Evolutionary conservation across 2,888 invertebrate genomes (phyloP), one percentile per base, ranked within the genome.

Genomic region (Rhingia campestris): DNA sequence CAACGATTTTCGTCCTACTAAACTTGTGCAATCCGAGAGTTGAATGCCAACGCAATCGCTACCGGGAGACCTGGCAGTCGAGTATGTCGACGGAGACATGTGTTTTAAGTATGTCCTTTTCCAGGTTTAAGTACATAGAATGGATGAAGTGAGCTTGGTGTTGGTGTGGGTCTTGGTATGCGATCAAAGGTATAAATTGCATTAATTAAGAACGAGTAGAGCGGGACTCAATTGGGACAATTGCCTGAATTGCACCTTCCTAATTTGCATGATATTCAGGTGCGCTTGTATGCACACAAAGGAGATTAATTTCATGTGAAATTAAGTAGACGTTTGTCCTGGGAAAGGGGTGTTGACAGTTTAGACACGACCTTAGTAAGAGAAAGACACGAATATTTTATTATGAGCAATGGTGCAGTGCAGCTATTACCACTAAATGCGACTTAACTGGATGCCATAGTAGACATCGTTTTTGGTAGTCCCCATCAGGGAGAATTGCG

Each of bases 171-270:
- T 63, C 56, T 33, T 56, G 54, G 64, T 12, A 35, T 39, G 49
- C 45, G 58, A 69, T 79, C 80, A 70, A 80, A 22, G 22, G 22
- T 22, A 80, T 80, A 80, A 84, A 84, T 80, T 80, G 74, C 80
- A 84, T 84, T 84, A 84, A 84, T 84, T 84, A 84, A 80, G 69
- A 75, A 66, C 70, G 22, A 54, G 37, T 4, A 54, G 41, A 22
- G 39, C 10, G 37, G 39, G 51, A 58, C 49, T 37, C 47, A 59
- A 63, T 59, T 53, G 84, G 22, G 32, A 58, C 77, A 66, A 77
- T 82, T 79, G 82, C 49, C 59, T 43, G 61, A 59, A 72, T 58
- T 84, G 84, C 70, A 80, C 64, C 80, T 84, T 80, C 84, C 80
- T 75, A 70, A 84, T 84, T 84, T 70, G 66, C 70, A 75, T 74